Evolutionary conservation across 2,113 vertebrate genomes (phyloP), one percentile per base, ranked within the genome.

Genomic region (Paralichthys olivaceus): DNA sequence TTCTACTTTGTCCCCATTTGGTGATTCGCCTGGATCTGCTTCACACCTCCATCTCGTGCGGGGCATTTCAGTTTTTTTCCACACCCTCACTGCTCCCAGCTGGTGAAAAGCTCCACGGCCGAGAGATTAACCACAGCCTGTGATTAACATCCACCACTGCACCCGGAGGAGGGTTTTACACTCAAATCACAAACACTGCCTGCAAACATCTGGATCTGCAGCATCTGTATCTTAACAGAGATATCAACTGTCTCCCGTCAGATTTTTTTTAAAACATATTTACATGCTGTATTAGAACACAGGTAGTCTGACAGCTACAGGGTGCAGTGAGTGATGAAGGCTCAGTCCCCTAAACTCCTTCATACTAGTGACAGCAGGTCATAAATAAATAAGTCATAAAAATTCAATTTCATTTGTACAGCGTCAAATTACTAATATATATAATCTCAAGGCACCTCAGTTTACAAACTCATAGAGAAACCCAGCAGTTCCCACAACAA

Each of bases 121-220:
- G 12, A 79, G 75, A 86, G 92, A 92, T 93, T 91, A 92, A 81
- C 69, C 77, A 73, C 79, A 84, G 84, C 80, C 83, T 85, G 78
- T 92, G 92, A 93, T 92, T 90, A 89, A 76, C 63, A 78, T 69
- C 80, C 76, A 80, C 80, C 49, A 26, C 73, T 67, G 69, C 69
- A 83, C 56, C 71, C 69, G 8, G 5, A 84, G 75, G 60, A 65
- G 67, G 65, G 56, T 69, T 65, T 80, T 70, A 71, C 15, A 40
- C 76, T 74, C 37, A 28, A 59, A 78, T 73, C 67, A 61, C 77
- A 85, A 82, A 75, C 73, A 65, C 70, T 61, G 55, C 20, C 66
- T 56, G 20, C 64, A 64, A 62, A 70, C 40, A 49, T 26, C 65
- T 59, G 61, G 49, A 80, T 69, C 56, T 20, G 47, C 5, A 59